Conservation (phyloP, 1,140 invertebrate species). For the Cydia splendana region DNA sequence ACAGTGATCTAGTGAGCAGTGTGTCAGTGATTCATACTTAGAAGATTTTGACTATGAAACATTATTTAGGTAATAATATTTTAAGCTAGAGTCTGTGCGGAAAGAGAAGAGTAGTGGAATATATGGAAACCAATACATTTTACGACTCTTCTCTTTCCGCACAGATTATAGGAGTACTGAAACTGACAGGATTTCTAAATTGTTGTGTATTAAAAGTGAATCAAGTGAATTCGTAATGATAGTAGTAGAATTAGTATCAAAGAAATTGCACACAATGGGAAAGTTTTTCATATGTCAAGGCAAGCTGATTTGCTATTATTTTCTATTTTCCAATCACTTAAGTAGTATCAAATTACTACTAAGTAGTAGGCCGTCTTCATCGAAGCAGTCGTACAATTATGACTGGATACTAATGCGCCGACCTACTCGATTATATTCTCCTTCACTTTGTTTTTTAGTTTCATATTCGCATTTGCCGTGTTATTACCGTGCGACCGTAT, state of each 20-base stretch:
- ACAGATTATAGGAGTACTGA: neutral
- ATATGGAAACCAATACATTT: too few species aligned
- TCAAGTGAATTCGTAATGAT: conserved; percentile 25
- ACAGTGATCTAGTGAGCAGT: too few species aligned
- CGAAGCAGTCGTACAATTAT: conserved; percentile 20
- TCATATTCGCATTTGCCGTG: neutral
- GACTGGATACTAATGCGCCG: neutral
- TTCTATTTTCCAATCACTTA: conserved; percentile 16
- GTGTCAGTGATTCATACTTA: too few species aligned
- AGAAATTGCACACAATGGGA: conserved; percentile 26
- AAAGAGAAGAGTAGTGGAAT: too few species aligned
- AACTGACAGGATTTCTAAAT: neutral
- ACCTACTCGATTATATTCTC: conserved; percentile 26
- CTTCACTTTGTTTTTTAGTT: conserved; percentile 15
- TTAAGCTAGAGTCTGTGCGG: too few species aligned
- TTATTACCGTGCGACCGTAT: neutral
- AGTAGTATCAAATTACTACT: conserved; percentile 24
- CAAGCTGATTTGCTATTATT: conserved; percentile 18
- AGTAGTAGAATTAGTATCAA: conserved; percentile 11
- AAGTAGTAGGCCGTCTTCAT: conserved; percentile 25
- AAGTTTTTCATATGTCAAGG: conserved; percentile 19
- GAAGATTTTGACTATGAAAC: too few species aligned
- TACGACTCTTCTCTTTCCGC: too few species aligned
- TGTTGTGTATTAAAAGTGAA: conserved; percentile 1
- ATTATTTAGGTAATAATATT: too few species aligned